A percentile compares a stretch with the other conserved stretches of the same genome.
Evolutionary conservation across 2,888 invertebrate genomes (phyloP).

Genomic region (Cephus pygmeus): DNA sequence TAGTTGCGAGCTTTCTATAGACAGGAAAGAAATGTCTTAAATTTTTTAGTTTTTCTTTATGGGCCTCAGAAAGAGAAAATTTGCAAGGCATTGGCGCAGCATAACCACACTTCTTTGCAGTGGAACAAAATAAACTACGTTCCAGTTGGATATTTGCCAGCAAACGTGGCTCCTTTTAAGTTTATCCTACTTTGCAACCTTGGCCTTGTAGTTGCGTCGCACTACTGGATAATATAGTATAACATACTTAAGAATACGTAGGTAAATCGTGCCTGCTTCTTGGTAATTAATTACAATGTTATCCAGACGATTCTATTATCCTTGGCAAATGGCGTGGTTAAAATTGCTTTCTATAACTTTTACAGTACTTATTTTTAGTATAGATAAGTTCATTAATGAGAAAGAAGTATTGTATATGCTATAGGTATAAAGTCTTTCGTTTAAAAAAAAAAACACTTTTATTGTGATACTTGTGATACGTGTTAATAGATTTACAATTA

Average conservation of each 20-base stretch:
- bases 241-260: neutral
- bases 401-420: neutral
- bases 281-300: neutral
- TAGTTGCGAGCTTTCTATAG: neutral
- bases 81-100: neutral
- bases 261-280: neutral
- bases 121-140: neutral
- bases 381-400: neutral
- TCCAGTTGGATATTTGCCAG: constrained; percentile 31
- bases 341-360: neutral
- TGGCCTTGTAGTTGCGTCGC: constrained; percentile 23
- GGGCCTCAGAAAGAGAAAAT: neutral
- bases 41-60: neutral
- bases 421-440: neutral
- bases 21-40: neutral
- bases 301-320: neutral
- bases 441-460: neutral
- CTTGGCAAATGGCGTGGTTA: neutral
- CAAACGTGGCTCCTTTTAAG: constrained; percentile 31
- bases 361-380: neutral
- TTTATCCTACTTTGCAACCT: constrained; percentile 26
- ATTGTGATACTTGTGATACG: neutral
- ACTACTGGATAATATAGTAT: neutral
- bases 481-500: neutral
- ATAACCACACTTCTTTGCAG: neutral